Base-by-base conservation (phyloP, 1,140 invertebrate genomes). In the Eulimnadia texana region DNA sequence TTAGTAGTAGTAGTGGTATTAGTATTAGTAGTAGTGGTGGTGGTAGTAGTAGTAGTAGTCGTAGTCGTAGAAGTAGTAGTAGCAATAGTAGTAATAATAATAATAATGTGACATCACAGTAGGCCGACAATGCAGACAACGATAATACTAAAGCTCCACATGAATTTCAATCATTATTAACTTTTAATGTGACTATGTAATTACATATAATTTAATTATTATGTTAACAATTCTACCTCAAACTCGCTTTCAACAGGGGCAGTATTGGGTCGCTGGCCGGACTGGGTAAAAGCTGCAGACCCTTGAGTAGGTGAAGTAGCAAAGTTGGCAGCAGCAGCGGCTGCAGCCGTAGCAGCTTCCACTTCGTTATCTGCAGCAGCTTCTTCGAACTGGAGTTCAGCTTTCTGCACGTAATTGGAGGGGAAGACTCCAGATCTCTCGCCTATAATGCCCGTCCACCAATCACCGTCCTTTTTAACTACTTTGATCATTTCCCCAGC, bases 381-480 rank as follows among this genome's bases (percentile, higher is more conserved):
- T 22, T 51, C 61, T 33, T 55, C 64, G 13, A 49, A 49, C 47
- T 62, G 63, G 51, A 50, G 55, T 28, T 81, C 78, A 27, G 74
- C 76, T 66, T 79, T 80, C 67, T 85, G 81, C 20, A 93, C 90
- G 73, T 93, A 93, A 78, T 93, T 94, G 0, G 86, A 90, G 0
- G 96, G 96, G 74, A 99, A 99, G 64, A 98, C 93, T 22, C 96
- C 96, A 13, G 78, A 81, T 64, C 83, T 82, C 47, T 83, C 83
- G 49, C 82, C 89, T 66, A 95, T 84, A 55, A 80, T 81, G 42
- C 96, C 96, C 10, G 93, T 96, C 95, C 95, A 98, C 95, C 95
- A 98, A 70, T 98, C 93, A 3, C 92, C 93, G 65, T 96, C 91
- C 65, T 88, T 85, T 65, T 93, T 85, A 3, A 81, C 80, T 0